A percentile compares a stretch with the other conserved stretches of the same genome.
Evolutionary conservation across 1,140 invertebrate genomes (phyloP).

Genomic region (Euwallacea fornicatus): DNA sequence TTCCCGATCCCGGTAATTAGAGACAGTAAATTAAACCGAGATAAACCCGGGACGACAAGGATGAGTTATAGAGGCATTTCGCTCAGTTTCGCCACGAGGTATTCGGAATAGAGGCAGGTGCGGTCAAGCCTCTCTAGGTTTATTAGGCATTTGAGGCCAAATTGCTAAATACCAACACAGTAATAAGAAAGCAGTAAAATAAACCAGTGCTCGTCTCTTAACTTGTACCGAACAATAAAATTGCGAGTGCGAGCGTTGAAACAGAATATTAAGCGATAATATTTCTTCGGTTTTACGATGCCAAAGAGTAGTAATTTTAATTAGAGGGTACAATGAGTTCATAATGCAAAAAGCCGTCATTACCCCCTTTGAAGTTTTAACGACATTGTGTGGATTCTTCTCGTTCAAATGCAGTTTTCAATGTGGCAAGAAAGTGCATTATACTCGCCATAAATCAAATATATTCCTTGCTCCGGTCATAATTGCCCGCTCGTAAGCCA

Average conservation of each 20-base stretch:
- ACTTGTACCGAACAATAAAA: conserved; percentile 9
- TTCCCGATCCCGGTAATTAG: conserved; percentile 52
- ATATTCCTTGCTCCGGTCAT: neutral
- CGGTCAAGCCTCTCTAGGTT: neutral
- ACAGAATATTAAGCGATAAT: conserved; percentile 8
- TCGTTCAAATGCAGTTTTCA: neutral
- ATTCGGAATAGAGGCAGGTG: neutral
- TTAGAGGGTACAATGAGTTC: neutral
- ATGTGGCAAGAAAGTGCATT: neutral
- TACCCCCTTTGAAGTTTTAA: neutral
- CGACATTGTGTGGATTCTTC: neutral
- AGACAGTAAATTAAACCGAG: conserved; percentile 51
- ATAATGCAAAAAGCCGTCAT: neutral
- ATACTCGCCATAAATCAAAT: neutral
- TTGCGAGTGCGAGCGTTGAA: conserved; percentile 5
- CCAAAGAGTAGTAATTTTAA: conserved; percentile 10
- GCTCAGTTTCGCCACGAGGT: conserved; percentile 1
- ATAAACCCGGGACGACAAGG: conserved; percentile 45
- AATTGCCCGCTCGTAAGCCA: too few species aligned
- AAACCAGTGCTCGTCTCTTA: neutral
- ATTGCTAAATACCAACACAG: neutral
- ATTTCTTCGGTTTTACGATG: conserved; percentile 9
- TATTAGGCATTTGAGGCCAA: neutral
- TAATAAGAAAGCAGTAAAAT: neutral
- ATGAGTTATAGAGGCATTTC: conserved; percentile 37